Conservation (phyloP, 2,797 vertebrate genomes). For the Labroides dimidiatus region DNA sequence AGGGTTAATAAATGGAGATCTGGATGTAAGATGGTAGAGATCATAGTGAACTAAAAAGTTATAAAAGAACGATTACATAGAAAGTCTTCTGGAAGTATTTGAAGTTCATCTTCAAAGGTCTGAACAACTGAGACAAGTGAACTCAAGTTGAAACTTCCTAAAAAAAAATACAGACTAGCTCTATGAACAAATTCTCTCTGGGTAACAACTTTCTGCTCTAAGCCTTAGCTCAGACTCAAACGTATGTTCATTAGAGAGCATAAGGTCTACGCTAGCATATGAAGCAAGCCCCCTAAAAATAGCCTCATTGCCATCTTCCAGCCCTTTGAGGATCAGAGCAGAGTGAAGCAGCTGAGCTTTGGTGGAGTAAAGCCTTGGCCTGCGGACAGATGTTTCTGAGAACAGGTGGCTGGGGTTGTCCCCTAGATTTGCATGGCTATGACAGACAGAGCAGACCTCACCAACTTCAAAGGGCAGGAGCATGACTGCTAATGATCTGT, state of each 20-base stretch:
- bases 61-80: neutral
- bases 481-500: conserved; percentile 82
- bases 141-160: conserved; percentile 3
- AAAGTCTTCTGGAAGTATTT: too few species aligned
- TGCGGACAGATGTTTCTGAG: conserved; percentile 81
- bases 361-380: conserved; percentile 66
- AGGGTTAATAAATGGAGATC: neutral
- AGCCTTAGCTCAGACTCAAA: conserved; percentile 26
- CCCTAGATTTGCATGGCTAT: conserved; percentile 83
- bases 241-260: conserved; percentile 71
- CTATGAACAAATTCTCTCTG: conserved; percentile 11
- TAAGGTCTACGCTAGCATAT: conserved; percentile 63
- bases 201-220: conserved; percentile 37
- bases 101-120: neutral
- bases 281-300: conserved; percentile 71
- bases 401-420: conserved; percentile 85
- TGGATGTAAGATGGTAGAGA: neutral
- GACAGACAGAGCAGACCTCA: conserved; percentile 83
- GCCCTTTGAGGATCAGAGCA: conserved; percentile 75
- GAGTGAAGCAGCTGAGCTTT: conserved; percentile 74
- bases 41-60: conserved; percentile 1
- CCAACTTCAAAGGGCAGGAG: conserved; percentile 80
- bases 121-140: too few species aligned
- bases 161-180: neutral
- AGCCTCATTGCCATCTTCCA: conserved; percentile 61